Conservation (phyloP, 1,140 invertebrate species). For the Adoxophyes honmai region DNA sequence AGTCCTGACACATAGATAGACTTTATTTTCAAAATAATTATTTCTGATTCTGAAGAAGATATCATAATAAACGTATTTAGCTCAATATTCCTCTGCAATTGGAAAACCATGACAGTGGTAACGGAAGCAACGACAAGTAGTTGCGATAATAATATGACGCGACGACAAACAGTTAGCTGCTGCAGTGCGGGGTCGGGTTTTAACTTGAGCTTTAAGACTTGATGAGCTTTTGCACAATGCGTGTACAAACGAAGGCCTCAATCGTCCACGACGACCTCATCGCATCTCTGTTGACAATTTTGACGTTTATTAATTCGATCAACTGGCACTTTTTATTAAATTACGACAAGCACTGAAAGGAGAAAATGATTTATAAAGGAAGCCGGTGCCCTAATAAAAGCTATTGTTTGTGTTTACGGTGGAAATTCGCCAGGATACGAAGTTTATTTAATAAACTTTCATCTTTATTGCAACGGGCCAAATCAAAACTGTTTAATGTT, state of each 20-base stretch:
- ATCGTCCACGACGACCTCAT: neutral
- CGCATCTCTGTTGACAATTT: slow-evolving; percentile 19
- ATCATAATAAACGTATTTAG: no score
- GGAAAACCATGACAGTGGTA: no score
- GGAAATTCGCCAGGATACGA: slow-evolving; percentile 1
- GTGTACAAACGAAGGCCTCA: slow-evolving; percentile 1
- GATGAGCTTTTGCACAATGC: neutral
- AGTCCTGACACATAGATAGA: no score
- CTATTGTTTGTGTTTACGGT: slow-evolving; percentile 15
- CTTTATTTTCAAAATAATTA: no score
- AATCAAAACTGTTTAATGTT: neutral
- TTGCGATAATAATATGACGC: no score
- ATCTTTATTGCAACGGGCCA: neutral
- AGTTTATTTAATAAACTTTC: neutral
- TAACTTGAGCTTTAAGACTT: no score
- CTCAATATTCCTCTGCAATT: no score
- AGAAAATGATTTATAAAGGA: slow-evolving; percentile 15
- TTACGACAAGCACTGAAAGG: slow-evolving; percentile 24
- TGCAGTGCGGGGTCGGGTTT: no score
- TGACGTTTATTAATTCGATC: slow-evolving; percentile 35
- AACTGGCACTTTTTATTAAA: slow-evolving; percentile 32
- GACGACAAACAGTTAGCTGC: no score
- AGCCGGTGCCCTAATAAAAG: slow-evolving; percentile 15
- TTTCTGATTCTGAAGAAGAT: no score
- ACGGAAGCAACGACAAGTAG: no score